Conservation (phyloP, 2,113 vertebrate genomes). For the Bombycilla garrulus region DNA sequence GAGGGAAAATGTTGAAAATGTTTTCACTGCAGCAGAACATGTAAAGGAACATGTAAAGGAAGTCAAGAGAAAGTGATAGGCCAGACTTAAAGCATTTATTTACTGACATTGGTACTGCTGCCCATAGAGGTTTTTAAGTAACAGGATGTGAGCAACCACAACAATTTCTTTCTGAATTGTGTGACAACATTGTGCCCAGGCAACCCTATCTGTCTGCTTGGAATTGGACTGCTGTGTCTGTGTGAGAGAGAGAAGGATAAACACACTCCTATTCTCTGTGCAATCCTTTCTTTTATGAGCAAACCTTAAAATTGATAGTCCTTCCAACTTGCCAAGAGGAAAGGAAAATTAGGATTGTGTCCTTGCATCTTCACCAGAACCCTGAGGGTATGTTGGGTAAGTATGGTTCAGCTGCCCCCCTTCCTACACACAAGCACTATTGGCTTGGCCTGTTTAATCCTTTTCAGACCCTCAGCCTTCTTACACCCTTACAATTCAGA, state of each 20-base stretch:
- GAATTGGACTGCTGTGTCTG: not conserved
- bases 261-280: not conserved
- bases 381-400: not conserved
- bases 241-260: not conserved
- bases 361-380: not conserved
- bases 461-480: not conserved
- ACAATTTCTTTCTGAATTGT: not conserved
- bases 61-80: not conserved
- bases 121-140: not conserved
- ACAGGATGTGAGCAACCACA: not conserved
- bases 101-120: not conserved
- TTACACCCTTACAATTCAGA: not conserved
- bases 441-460: not conserved
- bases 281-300: not conserved
- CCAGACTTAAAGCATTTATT: not conserved
- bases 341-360: not conserved
- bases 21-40: not conserved
- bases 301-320: not conserved
- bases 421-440: not conserved
- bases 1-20: not conserved
- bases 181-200: fast-evolving
- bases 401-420: not conserved
- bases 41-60: not conserved
- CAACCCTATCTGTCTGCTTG: not conserved
- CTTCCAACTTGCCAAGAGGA: not conserved